Conservation (phyloP, 2,888 invertebrate species). For the Protonemura montana region DNA sequence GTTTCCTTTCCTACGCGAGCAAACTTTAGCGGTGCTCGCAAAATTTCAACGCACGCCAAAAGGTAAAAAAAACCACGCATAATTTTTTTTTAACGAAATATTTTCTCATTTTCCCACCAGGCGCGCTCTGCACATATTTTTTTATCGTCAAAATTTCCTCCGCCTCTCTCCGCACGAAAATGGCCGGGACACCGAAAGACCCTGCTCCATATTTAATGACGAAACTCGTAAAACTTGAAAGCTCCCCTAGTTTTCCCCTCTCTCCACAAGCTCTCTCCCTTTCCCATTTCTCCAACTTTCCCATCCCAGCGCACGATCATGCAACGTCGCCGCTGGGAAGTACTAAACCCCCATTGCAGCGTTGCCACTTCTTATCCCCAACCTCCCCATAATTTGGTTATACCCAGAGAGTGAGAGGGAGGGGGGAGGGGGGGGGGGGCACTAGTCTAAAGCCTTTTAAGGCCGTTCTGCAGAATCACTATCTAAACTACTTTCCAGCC, state of each 20-base stretch:
- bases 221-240: not conserved
- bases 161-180: not conserved
- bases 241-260: not conserved
- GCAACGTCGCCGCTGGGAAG: not conserved
- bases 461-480: not conserved
- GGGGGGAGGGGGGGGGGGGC: too few relatives aligned
- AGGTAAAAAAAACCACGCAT: not conserved
- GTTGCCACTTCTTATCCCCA: not conserved
- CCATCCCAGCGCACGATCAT: not conserved
- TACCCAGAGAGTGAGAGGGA: not conserved
- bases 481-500: not conserved
- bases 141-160: not conserved
- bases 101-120: not conserved
- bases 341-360: not conserved
- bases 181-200: not conserved
- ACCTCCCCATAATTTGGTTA: not conserved
- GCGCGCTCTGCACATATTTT: not conserved
- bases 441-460: not conserved
- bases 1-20: not conserved
- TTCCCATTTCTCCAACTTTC: constrained; percentile 3
- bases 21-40: not conserved
- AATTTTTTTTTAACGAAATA: not conserved
- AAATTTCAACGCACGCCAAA: not conserved
- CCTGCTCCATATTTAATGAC: constrained; percentile 9
- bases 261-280: not conserved